Conservation (phyloP, 2,113 vertebrate genomes). For the Camelus bactrianus region DNA sequence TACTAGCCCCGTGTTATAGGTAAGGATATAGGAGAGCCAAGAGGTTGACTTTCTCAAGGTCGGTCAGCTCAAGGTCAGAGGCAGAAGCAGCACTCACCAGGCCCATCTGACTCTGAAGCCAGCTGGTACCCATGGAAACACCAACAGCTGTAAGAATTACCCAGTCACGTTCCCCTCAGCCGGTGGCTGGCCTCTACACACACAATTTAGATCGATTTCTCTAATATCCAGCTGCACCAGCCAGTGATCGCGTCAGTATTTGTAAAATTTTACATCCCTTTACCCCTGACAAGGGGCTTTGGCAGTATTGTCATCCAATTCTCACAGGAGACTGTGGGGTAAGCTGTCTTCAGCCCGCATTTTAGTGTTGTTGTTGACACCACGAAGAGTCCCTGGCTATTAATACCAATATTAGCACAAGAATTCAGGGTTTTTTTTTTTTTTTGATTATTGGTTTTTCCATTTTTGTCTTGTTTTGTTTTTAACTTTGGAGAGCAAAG, state of each 20-base stretch:
- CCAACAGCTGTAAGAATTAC: not conserved
- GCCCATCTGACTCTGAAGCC: not conserved
- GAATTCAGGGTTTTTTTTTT: not conserved
- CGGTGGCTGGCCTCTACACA: not conserved
- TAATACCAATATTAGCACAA: not conserved
- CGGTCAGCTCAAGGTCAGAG: not conserved
- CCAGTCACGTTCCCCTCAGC: not conserved
- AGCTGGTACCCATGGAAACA: not conserved
- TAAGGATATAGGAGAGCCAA: not conserved
- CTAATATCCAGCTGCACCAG: not conserved
- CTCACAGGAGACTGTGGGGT: not conserved
- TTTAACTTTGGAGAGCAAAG: constrained; percentile 22
- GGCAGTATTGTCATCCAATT: not conserved
- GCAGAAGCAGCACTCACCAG: not conserved
- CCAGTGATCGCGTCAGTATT: not conserved
- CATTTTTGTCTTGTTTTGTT: not conserved
- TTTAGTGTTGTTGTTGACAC: not conserved
- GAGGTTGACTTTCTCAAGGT: not conserved
- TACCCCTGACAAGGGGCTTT: not conserved
- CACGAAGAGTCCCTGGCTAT: not conserved
- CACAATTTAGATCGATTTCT: not conserved
- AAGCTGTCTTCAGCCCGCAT: not conserved
- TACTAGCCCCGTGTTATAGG: fast-evolving
- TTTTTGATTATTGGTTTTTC: not conserved
- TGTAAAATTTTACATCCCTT: not conserved